A percentile compares a stretch with the other conserved stretches of the same genome.
These are phyloP conservation scores for Meriones psammophilus DNA, from an alignment of 2,797 vertebrate genomes.

Conservation along the genomic window DNA sequence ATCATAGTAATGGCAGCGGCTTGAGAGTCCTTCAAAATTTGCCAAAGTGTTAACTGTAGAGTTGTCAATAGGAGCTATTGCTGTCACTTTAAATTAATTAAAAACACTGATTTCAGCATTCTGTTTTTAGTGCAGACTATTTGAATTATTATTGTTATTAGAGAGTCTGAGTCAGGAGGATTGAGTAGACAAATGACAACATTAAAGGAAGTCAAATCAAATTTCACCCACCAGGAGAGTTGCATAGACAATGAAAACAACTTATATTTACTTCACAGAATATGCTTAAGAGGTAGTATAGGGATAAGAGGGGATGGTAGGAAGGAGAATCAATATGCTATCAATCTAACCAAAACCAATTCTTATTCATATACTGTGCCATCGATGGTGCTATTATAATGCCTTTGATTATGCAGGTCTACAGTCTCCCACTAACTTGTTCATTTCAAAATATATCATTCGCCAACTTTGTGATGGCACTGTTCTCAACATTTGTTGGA, in stretches of 20 bases:
- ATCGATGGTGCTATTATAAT: conserved; percentile 3
- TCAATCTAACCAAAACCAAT: conserved; percentile 28
- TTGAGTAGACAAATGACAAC: conserved; percentile 70
- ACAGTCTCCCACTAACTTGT: conserved; percentile 1
- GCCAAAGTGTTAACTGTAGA: conserved; percentile 53
- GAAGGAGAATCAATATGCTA: neutral
- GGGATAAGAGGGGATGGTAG: neutral
- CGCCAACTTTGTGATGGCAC: neutral
- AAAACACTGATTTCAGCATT: conserved; percentile 58
- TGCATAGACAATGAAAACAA: conserved; percentile 64
- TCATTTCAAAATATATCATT: conserved; percentile 42
- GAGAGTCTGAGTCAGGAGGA: conserved; percentile 62
- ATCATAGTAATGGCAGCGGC: conserved; percentile 57
- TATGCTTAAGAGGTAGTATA: conserved; percentile 25
- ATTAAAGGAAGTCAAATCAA: conserved; percentile 73
- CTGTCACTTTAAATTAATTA: conserved; percentile 70
- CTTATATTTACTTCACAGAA: conserved; percentile 68
- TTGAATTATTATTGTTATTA: conserved; percentile 77
- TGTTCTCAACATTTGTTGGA: neutral
- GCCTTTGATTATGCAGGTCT: neutral
- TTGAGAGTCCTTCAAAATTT: conserved; percentile 69
- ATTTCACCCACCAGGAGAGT: conserved; percentile 67
- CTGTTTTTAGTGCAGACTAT: conserved; percentile 42
- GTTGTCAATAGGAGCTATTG: conserved; percentile 58
- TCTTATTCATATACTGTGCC: conserved; percentile 41